These are phyloP conservation scores for Eospalax fontanierii DNA, from an alignment of 2,797 vertebrate genomes.

Conservation along the genomic window DNA sequence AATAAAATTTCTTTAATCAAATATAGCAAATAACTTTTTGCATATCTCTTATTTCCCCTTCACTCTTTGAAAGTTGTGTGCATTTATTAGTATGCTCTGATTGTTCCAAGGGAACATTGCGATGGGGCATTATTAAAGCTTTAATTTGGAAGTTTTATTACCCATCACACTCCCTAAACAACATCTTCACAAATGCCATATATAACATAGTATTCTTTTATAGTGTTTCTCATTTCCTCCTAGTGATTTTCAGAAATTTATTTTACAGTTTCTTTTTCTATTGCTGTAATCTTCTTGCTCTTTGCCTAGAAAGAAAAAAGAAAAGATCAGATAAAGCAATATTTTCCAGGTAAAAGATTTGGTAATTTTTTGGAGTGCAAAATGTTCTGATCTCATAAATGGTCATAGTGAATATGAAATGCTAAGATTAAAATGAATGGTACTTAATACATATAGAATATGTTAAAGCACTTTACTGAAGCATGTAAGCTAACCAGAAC, in stretches of 20 bases:
- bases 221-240: background rate
- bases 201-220: conserved; percentile 7
- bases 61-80: background rate
- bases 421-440: background rate
- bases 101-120: conserved; percentile 36
- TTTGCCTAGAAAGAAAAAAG: conserved; percentile 6
- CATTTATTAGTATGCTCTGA: conserved; percentile 39
- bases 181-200: background rate
- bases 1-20: conserved; percentile 20
- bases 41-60: background rate
- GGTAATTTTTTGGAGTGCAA: conserved; percentile 5
- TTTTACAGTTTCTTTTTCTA: conserved; percentile 27
- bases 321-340: background rate
- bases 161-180: conserved; percentile 10
- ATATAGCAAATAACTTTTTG: background rate
- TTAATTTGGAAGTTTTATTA: conserved; percentile 41
- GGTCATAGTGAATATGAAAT: background rate
- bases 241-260: conserved; percentile 26
- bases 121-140: conserved; percentile 43
- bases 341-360: conserved; percentile 33
- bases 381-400: conserved; percentile 9
- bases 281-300: background rate
- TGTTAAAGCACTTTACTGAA: background rate
- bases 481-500: background rate
- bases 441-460: background rate